Evolutionary conservation across 2,888 invertebrate species (phyloP).

Genomic region (Blera fallax): DNA sequence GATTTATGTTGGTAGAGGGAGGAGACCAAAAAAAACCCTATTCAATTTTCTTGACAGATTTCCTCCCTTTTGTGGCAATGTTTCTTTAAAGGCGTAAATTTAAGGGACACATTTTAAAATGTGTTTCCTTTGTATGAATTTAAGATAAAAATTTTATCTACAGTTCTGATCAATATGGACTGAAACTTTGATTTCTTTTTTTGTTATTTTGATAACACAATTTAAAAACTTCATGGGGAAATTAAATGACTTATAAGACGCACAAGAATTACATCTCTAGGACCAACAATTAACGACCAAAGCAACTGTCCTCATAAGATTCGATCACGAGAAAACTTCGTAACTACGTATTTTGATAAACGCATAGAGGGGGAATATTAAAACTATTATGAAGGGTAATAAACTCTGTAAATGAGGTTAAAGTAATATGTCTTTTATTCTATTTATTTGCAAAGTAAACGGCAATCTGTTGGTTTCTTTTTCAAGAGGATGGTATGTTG

Average conservation of each 20-base stretch:
- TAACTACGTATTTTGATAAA: too few species aligned
- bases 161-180: not conserved
- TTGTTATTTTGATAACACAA: not conserved
- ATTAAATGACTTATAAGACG: not conserved
- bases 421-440: too few species aligned
- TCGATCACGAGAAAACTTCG: too few species aligned
- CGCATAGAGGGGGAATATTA: too few species aligned
- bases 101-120: not conserved
- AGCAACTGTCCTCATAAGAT: not conserved
- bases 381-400: too few species aligned
- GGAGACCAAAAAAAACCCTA: not conserved
- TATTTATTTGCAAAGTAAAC: too few species aligned
- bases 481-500: too few species aligned
- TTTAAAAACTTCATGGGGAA: not conserved
- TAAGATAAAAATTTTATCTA: not conserved
- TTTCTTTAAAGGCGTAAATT: slow-evolving; percentile 7
- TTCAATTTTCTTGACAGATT: slow-evolving; percentile 48
- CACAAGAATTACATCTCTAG: not conserved
- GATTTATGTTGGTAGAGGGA: not conserved
- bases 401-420: too few species aligned
- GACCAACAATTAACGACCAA: slow-evolving; percentile 1
- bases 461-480: too few species aligned
- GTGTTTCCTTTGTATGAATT: not conserved
- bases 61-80: not conserved
- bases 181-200: too few species aligned